Evolutionary conservation across 2,888 invertebrate species (phyloP), one percentile per base, ranked within the genome.

Genomic region (Melitaea athalia): DNA sequence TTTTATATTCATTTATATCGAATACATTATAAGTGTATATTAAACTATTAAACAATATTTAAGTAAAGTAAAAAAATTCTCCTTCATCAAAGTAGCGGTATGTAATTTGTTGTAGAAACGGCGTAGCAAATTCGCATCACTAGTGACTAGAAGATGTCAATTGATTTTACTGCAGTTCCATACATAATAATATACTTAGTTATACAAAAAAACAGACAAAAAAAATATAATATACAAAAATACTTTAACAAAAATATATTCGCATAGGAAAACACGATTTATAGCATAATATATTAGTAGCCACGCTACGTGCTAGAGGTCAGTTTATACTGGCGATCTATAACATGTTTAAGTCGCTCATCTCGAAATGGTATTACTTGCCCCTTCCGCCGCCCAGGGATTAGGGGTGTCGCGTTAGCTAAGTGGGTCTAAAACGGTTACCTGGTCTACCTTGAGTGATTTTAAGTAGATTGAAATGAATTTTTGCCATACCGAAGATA

Each of bases 261-360:
- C 24, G 33, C 8, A 38, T 38, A 31, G 38, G 5, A 38, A 38
- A 49, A 49, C n/a, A 49, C n/a, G n/a, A n/a, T 49, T 49, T n/a
- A n/a, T n/a, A 14, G 8, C 14, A 49, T n/a, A n/a, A 38, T 57
- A 33, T 42, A 38, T 31, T 14, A 55, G 5, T 55, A 38, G 33
- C n/a, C 14, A 47, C 14, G 31, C 10, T 31, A 43, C 72, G 72
- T 72, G 67, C 74, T 65, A 14, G 73, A 70, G 86, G 77, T 85
- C 86, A 79, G 50, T 77, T 73, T 81, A 72, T 31, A 70, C 69
- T 85, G 89, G 90, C 76, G 79, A 81, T 81, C 79, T 80, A 78
- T 91, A 91, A 92, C 87, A 79, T 81, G 84, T 90, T 91, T 91
- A 91, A 91, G 91, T 88, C 89, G 86, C 85, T 91, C 91, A 90